Evolutionary conservation across 1,140 invertebrate genomes (phyloP).

Genomic region (Steinernema khuongi): DNA sequence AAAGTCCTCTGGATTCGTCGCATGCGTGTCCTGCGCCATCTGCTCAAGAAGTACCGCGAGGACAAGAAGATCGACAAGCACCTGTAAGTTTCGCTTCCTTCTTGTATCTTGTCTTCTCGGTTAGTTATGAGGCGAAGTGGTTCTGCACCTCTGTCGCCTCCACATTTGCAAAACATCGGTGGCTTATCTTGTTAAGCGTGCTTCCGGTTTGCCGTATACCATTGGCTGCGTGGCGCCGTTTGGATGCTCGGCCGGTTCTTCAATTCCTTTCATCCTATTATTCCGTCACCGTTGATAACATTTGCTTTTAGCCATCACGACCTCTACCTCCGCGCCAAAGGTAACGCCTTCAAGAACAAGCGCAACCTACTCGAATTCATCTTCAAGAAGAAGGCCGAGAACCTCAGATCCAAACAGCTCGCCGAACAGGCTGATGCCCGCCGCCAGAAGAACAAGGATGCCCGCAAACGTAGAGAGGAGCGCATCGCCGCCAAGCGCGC

Average conservation of each 20-base stretch:
- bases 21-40: constrained; percentile 86
- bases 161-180: background rate
- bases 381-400: constrained; percentile 99
- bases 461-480: constrained; percentile 86
- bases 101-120: background rate
- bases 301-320: constrained; percentile 72
- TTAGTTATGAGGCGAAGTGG: background rate
- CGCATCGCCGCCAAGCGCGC: constrained; percentile 74
- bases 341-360: constrained; percentile 99
- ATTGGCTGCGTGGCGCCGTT: background rate
- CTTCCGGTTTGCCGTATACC: background rate
- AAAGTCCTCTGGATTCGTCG: constrained; percentile 98
- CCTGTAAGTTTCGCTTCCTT: constrained; percentile 63
- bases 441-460: constrained; percentile 87
- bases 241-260: background rate
- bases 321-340: constrained; percentile 98
- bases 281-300: too few relatives aligned
- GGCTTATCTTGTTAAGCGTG: too few relatives aligned
- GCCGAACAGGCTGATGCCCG: constrained; percentile 94
- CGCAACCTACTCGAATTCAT: constrained; percentile 99
- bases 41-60: constrained; percentile 92
- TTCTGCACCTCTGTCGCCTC: background rate
- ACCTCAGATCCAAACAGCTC: constrained; percentile 89
- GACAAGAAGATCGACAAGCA: constrained; percentile 98
- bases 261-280: background rate